Evolutionary conservation across 2,888 invertebrate species (phyloP), one percentile per base, ranked within the genome.

Genomic region (Drosophila mimica): DNA sequence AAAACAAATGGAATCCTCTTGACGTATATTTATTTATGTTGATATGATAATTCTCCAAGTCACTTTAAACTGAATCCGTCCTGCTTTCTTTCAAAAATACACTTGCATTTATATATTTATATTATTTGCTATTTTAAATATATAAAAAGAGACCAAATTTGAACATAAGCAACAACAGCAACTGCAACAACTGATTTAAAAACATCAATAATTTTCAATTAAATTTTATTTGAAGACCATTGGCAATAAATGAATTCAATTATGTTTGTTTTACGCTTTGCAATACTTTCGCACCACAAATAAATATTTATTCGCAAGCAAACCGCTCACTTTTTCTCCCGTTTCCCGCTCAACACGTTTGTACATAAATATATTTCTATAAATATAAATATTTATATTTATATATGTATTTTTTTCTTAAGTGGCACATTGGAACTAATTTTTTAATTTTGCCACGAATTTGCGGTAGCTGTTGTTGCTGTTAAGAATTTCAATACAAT

Each of bases 401-500:
- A 54, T 38, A 15, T 54, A 40, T 54, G 38, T 67, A 31, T 51
- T 74, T 65, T 66, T 79, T 74, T 65, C 70, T 79, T 63, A 54
- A 59, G 58, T 65, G 69, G 52, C 46, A 25, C 46, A 15, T 34
- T 54, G 66, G 28, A 36, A 65, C 61, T 62, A 31, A 38, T 62
- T 72, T 71, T 67, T 54, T 5, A 73, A 59, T 63, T 63, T 64
- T 81, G 69, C 78, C 71, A 74, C 78, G 61, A 81, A 70, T 69
- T 80, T 59, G 40, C 61, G 61, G 63, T 74, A n/a, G 53, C 72
- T 71, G 34, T 43, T 70, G 66, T 69, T 83, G 71, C 69, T 66
- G 69, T 73, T 69, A 66, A 83, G 81, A 86, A 83, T 83, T 83
- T 86, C 64, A 76, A 83, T 81, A 79, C 59, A 78, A 68, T 83